Evolutionary conservation across 1,140 invertebrate genomes (phyloP).

Genomic region (Bombus consobrinus): DNA sequence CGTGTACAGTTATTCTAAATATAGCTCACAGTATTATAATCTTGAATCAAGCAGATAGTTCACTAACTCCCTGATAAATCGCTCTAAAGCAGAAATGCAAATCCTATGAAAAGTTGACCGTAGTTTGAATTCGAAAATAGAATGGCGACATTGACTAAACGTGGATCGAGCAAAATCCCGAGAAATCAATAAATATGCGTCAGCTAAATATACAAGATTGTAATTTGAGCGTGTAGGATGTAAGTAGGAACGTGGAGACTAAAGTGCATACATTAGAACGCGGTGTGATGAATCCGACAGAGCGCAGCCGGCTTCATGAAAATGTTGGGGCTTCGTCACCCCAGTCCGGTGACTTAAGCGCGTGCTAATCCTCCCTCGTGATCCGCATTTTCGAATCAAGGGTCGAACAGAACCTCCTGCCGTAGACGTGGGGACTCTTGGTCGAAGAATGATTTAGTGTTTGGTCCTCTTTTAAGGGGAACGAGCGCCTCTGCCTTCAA

Average conservation of each 20-base stretch:
- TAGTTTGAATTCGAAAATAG: neutral
- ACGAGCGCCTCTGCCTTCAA: too few relatives aligned
- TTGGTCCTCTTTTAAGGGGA: conserved; percentile 13
- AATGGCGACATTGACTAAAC: neutral
- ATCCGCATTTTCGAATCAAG: conserved; percentile 34
- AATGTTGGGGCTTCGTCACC: conserved; percentile 27
- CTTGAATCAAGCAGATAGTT: too few relatives aligned
- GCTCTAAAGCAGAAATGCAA: too few relatives aligned
- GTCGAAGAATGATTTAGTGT: conserved; percentile 50
- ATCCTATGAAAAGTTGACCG: too few relatives aligned
- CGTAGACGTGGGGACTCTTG: conserved; percentile 1
- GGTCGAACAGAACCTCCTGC: conserved; percentile 12
- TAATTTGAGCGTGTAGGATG: neutral
- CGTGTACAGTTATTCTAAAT: too few relatives aligned
- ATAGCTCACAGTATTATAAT: too few relatives aligned
- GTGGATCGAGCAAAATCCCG: too few relatives aligned
- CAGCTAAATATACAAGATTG: neutral
- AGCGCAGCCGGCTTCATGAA: conserved; percentile 21
- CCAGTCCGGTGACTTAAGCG: conserved; percentile 7
- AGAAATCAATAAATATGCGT: neutral
- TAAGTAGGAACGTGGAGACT: neutral
- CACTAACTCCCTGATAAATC: too few relatives aligned
- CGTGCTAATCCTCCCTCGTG: conserved; percentile 48
- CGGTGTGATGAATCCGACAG: neutral
- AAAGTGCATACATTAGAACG: conserved; percentile 9